A percentile compares a stretch with the other conserved stretches of the same genome.
phyloP scores from a whole-genome alignment of 2,888 invertebrate species.

The Prostheceraeus crozeri region DNA sequence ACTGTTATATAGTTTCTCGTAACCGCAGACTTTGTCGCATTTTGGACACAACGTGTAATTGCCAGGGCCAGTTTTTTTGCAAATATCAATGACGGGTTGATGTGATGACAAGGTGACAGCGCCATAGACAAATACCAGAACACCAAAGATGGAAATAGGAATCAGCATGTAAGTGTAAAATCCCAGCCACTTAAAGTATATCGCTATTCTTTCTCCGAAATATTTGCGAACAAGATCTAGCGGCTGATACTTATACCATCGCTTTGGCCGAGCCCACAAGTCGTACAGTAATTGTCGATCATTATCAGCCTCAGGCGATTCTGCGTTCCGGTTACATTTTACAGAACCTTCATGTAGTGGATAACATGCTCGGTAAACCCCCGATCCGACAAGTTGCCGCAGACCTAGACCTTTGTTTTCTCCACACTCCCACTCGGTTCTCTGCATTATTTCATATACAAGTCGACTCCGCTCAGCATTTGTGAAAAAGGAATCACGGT shows the following conservation, averaged over 20 bases:
- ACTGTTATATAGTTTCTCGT: slow-evolving; percentile 60
- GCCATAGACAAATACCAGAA: slow-evolving; percentile 61
- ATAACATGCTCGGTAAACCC: too few relatives aligned
- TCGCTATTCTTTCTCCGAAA: slow-evolving; percentile 62
- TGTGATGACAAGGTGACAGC: slow-evolving; percentile 52
- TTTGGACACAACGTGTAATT: slow-evolving; percentile 60
- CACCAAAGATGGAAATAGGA: slow-evolving; percentile 61
- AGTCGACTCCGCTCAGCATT: too few relatives aligned
- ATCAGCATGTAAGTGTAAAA: slow-evolving; percentile 62
- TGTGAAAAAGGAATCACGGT: too few relatives aligned
- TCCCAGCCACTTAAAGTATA: slow-evolving; percentile 63
- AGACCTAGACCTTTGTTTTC: too few relatives aligned
- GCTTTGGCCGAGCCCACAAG: slow-evolving; percentile 80
- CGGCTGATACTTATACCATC: slow-evolving; percentile 86
- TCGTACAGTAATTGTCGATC: slow-evolving; percentile 68
- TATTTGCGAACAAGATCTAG: slow-evolving; percentile 69
- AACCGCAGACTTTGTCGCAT: slow-evolving; percentile 60
- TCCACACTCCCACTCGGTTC: too few relatives aligned
- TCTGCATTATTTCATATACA: too few relatives aligned
- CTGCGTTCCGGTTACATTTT: too few relatives aligned
- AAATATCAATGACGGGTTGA: slow-evolving; percentile 31
- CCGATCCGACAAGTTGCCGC: too few relatives aligned
- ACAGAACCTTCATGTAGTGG: too few relatives aligned
- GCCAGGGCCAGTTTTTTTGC: slow-evolving; percentile 59
- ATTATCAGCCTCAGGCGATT: slow-evolving; percentile 62